Conservation (phyloP, 1,140 invertebrate species). For the Anastatus disparis region DNA sequence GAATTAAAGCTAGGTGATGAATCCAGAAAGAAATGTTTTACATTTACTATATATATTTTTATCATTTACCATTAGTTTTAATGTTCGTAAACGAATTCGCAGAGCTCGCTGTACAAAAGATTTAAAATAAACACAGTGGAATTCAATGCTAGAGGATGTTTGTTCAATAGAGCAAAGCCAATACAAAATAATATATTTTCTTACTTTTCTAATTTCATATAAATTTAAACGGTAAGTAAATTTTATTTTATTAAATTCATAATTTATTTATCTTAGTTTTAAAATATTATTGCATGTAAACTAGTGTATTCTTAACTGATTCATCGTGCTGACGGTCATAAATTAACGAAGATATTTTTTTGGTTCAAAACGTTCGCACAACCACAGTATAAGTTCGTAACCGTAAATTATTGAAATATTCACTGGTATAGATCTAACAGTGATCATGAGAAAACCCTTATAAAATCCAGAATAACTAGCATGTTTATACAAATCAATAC, state of each 20-base stretch:
- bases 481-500: constrained; percentile 62
- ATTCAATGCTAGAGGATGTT: constrained; percentile 44
- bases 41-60: constrained; percentile 52
- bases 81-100: constrained; percentile 51
- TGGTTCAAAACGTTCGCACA: not conserved
- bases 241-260: not conserved
- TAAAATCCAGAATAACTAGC: constrained; percentile 70
- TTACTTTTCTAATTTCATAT: not conserved
- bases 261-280: not conserved
- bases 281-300: no score
- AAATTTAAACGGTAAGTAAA: constrained; percentile 8
- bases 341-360: no score
- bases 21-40: constrained; percentile 50
- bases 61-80: constrained; percentile 53
- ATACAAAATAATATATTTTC: not conserved
- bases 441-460: constrained; percentile 70
- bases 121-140: constrained; percentile 55
- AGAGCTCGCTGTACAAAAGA: constrained; percentile 59
- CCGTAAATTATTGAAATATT: constrained; percentile 77
- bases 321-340: not conserved
- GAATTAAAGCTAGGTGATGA: constrained; percentile 49
- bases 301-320: no score
- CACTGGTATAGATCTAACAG: constrained; percentile 74
- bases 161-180: constrained; percentile 23
- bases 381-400: constrained; percentile 67